Evolutionary conservation across 2,888 invertebrate species (phyloP).

Genomic region (Yponomeuta sedellus): DNA sequence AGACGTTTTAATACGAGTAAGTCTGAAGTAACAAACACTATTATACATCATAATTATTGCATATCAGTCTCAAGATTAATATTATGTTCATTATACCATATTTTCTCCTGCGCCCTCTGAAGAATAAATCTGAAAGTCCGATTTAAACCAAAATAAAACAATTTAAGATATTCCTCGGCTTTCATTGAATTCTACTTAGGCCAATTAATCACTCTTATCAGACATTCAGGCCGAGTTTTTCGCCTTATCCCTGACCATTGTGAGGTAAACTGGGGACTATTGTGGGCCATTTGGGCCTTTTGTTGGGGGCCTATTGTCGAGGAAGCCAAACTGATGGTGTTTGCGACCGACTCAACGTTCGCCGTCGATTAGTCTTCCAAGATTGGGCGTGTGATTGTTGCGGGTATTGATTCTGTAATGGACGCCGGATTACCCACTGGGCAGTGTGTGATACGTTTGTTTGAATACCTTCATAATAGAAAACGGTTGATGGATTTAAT

Average conservation of each 20-base stretch:
- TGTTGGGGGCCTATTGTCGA: constrained; percentile 53
- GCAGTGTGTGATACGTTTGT: neutral
- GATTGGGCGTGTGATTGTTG: constrained; percentile 21
- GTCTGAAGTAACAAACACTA: too few species aligned
- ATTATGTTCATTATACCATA: too few species aligned
- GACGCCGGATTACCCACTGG: constrained; percentile 1
- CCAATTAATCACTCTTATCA: constrained; percentile 75
- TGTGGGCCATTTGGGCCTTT: constrained; percentile 47
- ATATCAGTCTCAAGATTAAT: too few species aligned
- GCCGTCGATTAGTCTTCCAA: constrained; percentile 60
- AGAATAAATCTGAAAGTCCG: neutral
- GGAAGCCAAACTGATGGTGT: constrained; percentile 55
- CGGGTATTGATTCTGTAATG: constrained; percentile 19
- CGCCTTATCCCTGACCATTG: constrained; percentile 57
- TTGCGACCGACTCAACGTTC: constrained; percentile 43
- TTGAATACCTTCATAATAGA: too few species aligned
- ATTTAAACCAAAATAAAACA: neutral
- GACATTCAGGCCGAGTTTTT: constrained; percentile 63
- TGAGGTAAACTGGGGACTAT: constrained; percentile 51
- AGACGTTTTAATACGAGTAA: too few species aligned
- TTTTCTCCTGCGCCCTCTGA: too few species aligned
- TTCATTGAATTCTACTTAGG: constrained; percentile 71
- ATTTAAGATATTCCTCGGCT: constrained; percentile 28
- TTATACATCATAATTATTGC: too few species aligned
- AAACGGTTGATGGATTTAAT: too few species aligned